Percentiles rank a stretch among this genome's conserved stretches.
Evolutionary conservation across 2,113 vertebrate species (phyloP).

Genomic region (Panthera tigris): DNA sequence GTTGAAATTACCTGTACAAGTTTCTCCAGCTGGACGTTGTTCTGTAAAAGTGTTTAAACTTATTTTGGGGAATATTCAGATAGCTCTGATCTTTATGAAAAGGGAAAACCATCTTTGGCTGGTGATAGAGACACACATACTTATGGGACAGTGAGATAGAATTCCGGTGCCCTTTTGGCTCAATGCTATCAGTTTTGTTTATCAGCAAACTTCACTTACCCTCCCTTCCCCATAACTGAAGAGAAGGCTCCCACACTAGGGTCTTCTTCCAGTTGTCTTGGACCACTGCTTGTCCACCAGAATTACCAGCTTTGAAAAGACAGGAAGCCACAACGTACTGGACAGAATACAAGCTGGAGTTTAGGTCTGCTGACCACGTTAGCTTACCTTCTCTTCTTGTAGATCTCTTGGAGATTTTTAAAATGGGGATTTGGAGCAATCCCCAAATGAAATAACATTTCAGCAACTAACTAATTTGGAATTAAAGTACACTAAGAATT

Average conservation of each 20-base stretch:
- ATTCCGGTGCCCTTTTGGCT: neutral
- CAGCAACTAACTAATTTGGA: neutral
- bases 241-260: neutral
- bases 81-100: neutral
- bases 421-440: neutral
- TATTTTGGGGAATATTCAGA: neutral
- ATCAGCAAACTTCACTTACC: neutral
- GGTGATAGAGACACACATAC: neutral
- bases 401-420: neutral
- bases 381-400: neutral
- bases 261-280: neutral
- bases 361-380: fast-evolving
- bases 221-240: fast-evolving
- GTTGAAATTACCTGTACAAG: neutral
- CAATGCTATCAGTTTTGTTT: neutral
- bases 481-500: neutral
- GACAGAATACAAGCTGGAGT: neutral
- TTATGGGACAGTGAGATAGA: neutral
- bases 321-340: neutral
- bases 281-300: neutral
- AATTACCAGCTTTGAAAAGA: neutral
- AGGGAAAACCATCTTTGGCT: neutral
- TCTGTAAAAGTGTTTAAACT: neutral
- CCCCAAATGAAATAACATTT: neutral
- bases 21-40: neutral